These are phyloP conservation scores for Anthrax anthrax DNA, from an alignment of 2,888 invertebrate species.

Conservation along the genomic window DNA sequence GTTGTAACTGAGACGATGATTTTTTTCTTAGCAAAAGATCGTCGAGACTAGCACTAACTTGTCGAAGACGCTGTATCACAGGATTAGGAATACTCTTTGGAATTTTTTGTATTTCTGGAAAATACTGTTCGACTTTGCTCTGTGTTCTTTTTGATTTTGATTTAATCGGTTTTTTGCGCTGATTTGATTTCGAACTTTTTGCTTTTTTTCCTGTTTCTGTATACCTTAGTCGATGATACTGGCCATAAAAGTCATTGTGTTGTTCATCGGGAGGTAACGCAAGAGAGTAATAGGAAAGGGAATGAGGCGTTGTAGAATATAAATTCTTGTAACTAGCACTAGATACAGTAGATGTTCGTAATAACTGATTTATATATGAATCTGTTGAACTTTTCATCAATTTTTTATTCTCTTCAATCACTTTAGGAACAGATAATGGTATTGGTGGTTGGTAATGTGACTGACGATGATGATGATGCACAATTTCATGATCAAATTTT, in stretches of 20 bases:
- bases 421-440: background rate
- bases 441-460: background rate
- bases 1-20: background rate
- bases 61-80: background rate
- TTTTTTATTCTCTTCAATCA: conserved; percentile 3
- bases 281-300: background rate
- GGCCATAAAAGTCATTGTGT: background rate
- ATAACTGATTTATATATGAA: conserved; percentile 1
- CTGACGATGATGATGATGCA: background rate
- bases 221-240: background rate
- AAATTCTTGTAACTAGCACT: background rate
- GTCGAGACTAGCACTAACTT: conserved; percentile 3
- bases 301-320: background rate
- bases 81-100: background rate
- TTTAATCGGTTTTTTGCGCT: background rate
- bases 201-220: background rate
- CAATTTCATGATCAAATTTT: background rate
- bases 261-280: background rate
- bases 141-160: background rate
- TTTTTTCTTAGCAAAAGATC: background rate
- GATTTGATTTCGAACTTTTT: background rate
- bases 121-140: background rate
- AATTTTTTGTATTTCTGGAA: background rate
- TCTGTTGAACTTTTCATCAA: conserved; percentile 3
- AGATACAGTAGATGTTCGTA: background rate